These are phyloP conservation scores for Lamprologus callipterus DNA, from an alignment of 2,113 vertebrate genomes.

Conservation along the genomic window DNA sequence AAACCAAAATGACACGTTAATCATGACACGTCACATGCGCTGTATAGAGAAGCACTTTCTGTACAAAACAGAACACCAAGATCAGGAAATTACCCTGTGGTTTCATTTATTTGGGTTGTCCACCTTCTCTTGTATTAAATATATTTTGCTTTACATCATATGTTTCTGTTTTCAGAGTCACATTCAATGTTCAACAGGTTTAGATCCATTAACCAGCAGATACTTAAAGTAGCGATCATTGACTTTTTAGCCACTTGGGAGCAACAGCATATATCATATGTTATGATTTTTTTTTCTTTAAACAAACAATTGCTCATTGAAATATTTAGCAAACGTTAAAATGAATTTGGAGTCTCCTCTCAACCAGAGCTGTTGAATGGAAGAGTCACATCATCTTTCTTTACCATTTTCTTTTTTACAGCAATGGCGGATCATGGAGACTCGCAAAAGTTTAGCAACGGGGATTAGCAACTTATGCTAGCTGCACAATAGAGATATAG, in stretches of 20 bases:
- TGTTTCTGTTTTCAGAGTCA: neutral
- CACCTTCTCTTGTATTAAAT: neutral
- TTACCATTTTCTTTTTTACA: neutral
- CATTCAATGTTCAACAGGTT: neutral
- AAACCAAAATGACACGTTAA: slow-evolving; percentile 11
- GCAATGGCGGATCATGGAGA: neutral
- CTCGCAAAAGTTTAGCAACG: neutral
- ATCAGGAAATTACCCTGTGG: neutral
- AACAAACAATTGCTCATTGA: too few species aligned
- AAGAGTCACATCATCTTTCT: neutral
- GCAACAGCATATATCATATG: too few species aligned
- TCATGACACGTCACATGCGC: neutral
- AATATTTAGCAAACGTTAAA: neutral
- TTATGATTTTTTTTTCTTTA: too few species aligned
- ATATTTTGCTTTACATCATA: neutral
- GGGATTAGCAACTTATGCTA: neutral
- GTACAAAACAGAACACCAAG: neutral
- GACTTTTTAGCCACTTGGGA: too few species aligned
- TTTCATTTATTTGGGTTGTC: neutral
- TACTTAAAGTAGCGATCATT: too few species aligned
- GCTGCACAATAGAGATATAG: neutral
- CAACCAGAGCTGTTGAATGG: neutral
- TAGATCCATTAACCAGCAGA: neutral
- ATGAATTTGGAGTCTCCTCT: neutral
- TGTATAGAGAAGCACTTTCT: neutral